phyloP scores from a whole-genome alignment of 2,113 vertebrate genomes.

The Calidris pugnax region DNA sequence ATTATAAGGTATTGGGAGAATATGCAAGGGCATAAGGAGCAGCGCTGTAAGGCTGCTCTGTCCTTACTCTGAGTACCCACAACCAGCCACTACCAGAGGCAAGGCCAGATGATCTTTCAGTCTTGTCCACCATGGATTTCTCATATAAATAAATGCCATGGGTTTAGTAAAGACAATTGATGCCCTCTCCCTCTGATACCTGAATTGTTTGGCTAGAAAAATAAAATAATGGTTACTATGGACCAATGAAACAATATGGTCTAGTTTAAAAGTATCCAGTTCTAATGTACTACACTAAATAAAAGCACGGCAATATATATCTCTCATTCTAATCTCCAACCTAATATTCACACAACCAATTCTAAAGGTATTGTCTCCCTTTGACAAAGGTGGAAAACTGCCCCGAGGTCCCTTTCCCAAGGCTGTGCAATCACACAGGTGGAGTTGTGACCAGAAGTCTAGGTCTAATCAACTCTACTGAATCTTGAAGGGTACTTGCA shows the following conservation, averaged over 20 bases:
- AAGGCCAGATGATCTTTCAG: background rate
- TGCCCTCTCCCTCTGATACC: background rate
- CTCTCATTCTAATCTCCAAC: background rate
- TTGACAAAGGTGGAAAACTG: background rate
- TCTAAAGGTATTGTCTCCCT: background rate
- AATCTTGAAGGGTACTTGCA: background rate
- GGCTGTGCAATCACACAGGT: background rate
- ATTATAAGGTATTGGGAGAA: background rate
- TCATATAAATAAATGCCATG: background rate
- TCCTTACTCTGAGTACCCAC: background rate
- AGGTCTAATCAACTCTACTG: background rate
- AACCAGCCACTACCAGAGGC: background rate
- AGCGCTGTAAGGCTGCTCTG: background rate
- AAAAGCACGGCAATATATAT: background rate
- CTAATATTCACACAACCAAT: background rate
- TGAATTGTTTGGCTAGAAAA: background rate
- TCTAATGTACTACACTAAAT: background rate
- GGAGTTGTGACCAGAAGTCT: background rate
- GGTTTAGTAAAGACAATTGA: background rate
- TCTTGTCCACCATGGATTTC: background rate
- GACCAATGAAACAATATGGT: background rate
- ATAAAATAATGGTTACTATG: background rate
- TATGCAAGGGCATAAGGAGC: rapidly evolving
- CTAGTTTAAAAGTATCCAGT: background rate
- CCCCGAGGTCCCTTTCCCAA: background rate